These are phyloP conservation scores for Folsomia candida DNA, from an alignment of 2,888 invertebrate genomes.

Conservation along the genomic window DNA sequence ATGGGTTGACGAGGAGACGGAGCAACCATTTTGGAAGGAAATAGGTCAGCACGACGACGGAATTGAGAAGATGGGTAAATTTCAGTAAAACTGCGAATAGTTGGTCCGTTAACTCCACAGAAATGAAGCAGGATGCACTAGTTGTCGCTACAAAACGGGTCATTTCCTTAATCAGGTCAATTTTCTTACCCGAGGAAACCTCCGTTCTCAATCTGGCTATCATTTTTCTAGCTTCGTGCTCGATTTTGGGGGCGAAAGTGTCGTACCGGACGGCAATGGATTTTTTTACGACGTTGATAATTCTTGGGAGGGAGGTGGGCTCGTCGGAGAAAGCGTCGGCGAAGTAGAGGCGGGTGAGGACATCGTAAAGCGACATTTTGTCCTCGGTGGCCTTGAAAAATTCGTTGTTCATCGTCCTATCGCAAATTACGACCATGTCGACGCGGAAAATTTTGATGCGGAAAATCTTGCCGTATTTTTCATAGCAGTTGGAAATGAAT, in stretches of 20 bases:
- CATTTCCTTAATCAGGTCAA: not conserved
- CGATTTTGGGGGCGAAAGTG: not conserved
- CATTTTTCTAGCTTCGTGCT: not conserved
- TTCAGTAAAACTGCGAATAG: not conserved
- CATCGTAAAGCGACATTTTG: not conserved
- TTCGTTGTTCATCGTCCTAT: not conserved
- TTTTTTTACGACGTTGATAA: not conserved
- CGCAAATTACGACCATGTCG: not conserved
- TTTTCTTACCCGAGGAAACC: not conserved
- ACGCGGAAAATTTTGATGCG: not conserved
- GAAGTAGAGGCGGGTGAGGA: not conserved
- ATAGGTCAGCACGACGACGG: not conserved
- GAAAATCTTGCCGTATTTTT: slow-evolving; percentile 1
- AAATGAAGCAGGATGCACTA: not conserved
- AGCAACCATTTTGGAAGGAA: not conserved
- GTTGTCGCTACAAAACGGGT: not conserved
- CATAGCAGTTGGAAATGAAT: not conserved
- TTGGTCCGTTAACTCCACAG: not conserved
- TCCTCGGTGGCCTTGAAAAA: not conserved
- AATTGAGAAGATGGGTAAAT: not conserved
- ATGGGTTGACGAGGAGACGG: not conserved
- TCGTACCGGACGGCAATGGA: not conserved
- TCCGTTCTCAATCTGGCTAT: not conserved
- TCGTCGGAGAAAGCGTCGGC: not conserved
- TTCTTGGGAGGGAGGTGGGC: not conserved